Percentiles rank a stretch among this genome's conserved stretches.
Conservation (phyloP, 2,113 vertebrate species). For the Phoxinus phoxinus region DNA sequence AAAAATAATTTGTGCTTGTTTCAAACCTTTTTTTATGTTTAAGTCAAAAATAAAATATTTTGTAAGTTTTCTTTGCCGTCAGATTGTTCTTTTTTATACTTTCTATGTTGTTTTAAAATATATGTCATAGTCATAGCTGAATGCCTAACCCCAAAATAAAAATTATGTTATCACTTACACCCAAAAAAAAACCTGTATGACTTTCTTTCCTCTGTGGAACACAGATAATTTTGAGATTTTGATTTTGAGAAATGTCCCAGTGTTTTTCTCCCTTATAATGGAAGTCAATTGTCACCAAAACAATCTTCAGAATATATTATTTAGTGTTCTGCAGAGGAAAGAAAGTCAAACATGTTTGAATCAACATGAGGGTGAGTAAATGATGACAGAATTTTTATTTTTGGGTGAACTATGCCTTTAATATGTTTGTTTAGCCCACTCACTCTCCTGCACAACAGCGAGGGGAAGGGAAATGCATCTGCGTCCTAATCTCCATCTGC, state of each 20-base stretch:
- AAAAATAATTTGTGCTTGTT: conserved; percentile 66
- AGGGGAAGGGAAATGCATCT: not conserved
- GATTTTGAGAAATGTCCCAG: not conserved
- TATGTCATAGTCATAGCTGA: not conserved
- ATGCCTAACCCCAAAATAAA: not conserved
- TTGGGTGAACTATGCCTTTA: not conserved
- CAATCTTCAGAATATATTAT: too few species aligned
- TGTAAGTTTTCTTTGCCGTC: conserved; percentile 69
- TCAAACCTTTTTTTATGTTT: conserved; percentile 61
- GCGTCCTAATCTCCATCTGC: conserved; percentile 20
- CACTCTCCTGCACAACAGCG: not conserved
- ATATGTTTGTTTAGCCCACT: not conserved
- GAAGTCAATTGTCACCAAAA: too few species aligned
- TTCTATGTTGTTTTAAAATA: not conserved
- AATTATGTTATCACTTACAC: not conserved
- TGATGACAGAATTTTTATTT: not conserved
- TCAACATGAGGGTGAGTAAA: not conserved
- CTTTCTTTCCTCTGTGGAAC: not conserved
- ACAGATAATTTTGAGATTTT: not conserved
- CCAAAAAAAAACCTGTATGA: not conserved
- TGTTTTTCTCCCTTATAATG: not conserved
- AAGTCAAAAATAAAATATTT: conserved; percentile 73
- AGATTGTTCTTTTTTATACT: conserved; percentile 40
- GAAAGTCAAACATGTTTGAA: not conserved
- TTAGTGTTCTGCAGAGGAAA: not conserved